Conservation (phyloP, 2,888 invertebrate genomes). For the Drosophila koepferae region DNA sequence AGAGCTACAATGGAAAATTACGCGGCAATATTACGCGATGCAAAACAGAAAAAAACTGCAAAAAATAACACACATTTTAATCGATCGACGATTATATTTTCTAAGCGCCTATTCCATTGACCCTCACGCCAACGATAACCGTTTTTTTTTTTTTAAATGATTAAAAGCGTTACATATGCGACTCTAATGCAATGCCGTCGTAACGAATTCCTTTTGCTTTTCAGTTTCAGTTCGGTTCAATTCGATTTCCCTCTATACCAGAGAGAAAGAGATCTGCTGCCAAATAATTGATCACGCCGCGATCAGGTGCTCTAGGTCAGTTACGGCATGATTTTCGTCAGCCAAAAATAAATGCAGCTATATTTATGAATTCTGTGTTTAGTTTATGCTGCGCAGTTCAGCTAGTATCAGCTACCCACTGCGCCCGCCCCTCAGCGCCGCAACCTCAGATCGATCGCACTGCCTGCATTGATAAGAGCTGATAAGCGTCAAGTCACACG, state of each 20-base stretch:
- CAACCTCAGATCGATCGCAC: background rate
- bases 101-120: slow-evolving; percentile 57
- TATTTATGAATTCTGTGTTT: slow-evolving; percentile 59
- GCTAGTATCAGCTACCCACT: slow-evolving; percentile 39
- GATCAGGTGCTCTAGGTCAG: slow-evolving; percentile 83
- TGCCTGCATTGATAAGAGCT: slow-evolving; percentile 56
- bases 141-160: slow-evolving; percentile 11
- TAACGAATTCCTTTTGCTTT: slow-evolving; percentile 12
- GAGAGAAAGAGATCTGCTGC: slow-evolving; percentile 21
- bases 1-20: slow-evolving; percentile 72
- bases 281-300: slow-evolving; percentile 74
- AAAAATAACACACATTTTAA: slow-evolving; percentile 20
- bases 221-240: no score
- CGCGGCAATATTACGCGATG: slow-evolving; percentile 49
- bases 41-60: slow-evolving; percentile 7
- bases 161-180: background rate
- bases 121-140: slow-evolving; percentile 38
- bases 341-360: slow-evolving; percentile 68
- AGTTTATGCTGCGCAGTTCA: slow-evolving; percentile 77
- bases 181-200: background rate
- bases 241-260: background rate
- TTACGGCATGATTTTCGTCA: slow-evolving; percentile 58
- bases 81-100: slow-evolving; percentile 37
- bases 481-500: slow-evolving; percentile 62
- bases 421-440: background rate